Evolutionary conservation across 2,113 vertebrate genomes (phyloP).

Genomic region (Hymenochirus boettgeri): DNA sequence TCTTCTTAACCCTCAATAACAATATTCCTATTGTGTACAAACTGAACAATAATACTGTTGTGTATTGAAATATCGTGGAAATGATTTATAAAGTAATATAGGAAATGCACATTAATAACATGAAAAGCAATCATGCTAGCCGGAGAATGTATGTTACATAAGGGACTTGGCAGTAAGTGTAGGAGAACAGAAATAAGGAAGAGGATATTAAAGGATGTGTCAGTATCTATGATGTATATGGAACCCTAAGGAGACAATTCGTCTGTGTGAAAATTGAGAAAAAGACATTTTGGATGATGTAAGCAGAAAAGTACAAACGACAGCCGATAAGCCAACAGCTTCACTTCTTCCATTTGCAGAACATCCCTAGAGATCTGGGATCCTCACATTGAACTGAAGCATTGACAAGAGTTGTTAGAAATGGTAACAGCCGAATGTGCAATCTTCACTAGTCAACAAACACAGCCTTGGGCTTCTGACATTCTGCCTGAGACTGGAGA

Average conservation of each 20-base stretch:
- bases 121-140: too few species aligned
- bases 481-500: neutral
- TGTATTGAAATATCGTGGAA: too few species aligned
- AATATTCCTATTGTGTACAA: too few species aligned
- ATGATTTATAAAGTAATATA: too few species aligned
- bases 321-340: slow-evolving; percentile 1
- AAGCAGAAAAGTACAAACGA: slow-evolving; percentile 6
- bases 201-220: too few species aligned
- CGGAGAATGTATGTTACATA: too few species aligned
- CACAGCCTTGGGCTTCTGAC: slow-evolving; percentile 6
- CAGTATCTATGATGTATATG: neutral
- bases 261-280: neutral
- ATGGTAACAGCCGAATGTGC: slow-evolving; percentile 5
- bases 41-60: too few species aligned
- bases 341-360: neutral
- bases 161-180: too few species aligned
- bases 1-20: too few species aligned
- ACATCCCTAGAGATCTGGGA: neutral
- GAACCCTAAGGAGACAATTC: neutral
- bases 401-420: neutral
- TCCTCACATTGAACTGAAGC: slow-evolving; percentile 8
- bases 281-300: slow-evolving; percentile 16
- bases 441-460: slow-evolving; percentile 5
- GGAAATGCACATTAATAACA: too few species aligned
- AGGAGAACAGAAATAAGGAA: too few species aligned